Percentiles rank a stretch among this genome's conserved stretches.
phyloP scores from a whole-genome alignment of 2,113 vertebrate species.

The Tupaia chinensis region DNA sequence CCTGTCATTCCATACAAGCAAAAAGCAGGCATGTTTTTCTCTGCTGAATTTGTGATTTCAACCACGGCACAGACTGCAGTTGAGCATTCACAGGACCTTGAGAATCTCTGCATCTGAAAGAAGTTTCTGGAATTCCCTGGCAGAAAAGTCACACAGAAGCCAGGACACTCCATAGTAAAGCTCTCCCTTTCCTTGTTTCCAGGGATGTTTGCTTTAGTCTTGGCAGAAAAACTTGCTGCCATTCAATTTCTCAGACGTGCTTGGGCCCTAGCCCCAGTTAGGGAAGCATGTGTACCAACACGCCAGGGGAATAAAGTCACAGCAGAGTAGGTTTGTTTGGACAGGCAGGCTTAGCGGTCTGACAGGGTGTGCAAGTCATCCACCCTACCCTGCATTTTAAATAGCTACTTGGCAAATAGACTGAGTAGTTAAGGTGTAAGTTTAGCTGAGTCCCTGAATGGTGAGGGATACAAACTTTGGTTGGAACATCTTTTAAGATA shows the following conservation, averaged over 20 bases:
- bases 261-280: constrained; percentile 13
- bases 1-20: not conserved
- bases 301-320: constrained; percentile 46
- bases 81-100: not conserved
- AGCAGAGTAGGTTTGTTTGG: constrained; percentile 62
- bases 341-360: constrained; percentile 71
- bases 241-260: constrained; percentile 53
- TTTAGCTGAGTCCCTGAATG: not conserved
- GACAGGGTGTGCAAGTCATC: constrained; percentile 47
- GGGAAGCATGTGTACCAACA: constrained; percentile 61
- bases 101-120: not conserved
- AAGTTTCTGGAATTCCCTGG: constrained; percentile 37
- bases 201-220: constrained; percentile 37
- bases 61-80: not conserved
- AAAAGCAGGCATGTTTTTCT: not conserved
- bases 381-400: constrained; percentile 19
- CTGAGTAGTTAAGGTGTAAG: not conserved
- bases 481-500: not conserved
- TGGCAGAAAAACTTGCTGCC: constrained; percentile 55
- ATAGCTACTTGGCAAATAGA: constrained; percentile 50
- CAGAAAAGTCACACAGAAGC: constrained; percentile 41
- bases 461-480: not conserved
- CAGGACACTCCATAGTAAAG: not conserved
- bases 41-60: not conserved
- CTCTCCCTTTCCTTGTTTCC: not conserved